Conservation (phyloP, 2,888 invertebrate species). For the Tenodera sinensis region DNA sequence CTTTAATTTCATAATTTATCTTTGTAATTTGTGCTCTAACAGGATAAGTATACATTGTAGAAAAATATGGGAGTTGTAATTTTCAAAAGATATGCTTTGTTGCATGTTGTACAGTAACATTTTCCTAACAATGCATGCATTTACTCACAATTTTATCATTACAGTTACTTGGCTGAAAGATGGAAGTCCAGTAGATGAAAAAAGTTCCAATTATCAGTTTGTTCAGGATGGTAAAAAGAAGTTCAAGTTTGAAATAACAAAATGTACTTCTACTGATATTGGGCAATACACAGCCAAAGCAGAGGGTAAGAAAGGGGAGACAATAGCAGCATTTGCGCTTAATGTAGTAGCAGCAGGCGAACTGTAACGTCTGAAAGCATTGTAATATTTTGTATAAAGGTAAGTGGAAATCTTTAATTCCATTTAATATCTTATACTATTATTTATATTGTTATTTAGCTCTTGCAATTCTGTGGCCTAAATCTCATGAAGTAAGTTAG, state of each 20-base stretch:
- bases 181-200: conserved; percentile 77
- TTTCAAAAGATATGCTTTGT: too few relatives aligned
- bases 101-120: too few relatives aligned
- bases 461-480: too few relatives aligned
- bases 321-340: conserved; percentile 79
- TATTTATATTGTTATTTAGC: too few relatives aligned
- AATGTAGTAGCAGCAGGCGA: conserved; percentile 64
- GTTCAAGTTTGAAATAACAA: conserved; percentile 73
- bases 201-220: conserved; percentile 72
- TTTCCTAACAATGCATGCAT: too few relatives aligned
- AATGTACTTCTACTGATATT: conserved; percentile 70
- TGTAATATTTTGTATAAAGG: not conserved
- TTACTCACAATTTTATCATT: conserved; percentile 28
- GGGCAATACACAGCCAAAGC: conserved; percentile 87
- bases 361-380: conserved; percentile 41
- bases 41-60: too few relatives aligned
- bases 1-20: too few relatives aligned
- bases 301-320: conserved; percentile 81
- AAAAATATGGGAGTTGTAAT: too few relatives aligned
- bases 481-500: too few relatives aligned
- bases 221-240: conserved; percentile 76
- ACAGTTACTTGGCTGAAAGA: conserved; percentile 82
- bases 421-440: too few relatives aligned
- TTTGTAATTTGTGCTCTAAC: too few relatives aligned
- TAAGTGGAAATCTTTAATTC: not conserved